Percentiles rank a stretch among this genome's conserved stretches.
Conservation (phyloP, 2,797 vertebrate species). For the Agapornis canus region DNA sequence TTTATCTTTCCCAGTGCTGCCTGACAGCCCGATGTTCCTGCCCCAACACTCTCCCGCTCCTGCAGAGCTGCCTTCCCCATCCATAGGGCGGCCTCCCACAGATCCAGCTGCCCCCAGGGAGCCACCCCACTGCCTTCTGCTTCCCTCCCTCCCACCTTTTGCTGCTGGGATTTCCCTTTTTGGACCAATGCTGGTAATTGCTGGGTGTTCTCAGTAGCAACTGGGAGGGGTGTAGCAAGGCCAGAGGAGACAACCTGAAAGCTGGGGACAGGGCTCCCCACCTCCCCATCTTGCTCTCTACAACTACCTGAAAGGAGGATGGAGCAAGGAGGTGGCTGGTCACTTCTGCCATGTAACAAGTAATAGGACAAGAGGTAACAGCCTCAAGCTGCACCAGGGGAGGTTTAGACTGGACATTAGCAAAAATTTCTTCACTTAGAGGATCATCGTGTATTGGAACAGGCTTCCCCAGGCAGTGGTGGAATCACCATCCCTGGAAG, state of each 20-base stretch:
- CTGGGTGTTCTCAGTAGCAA: not conserved
- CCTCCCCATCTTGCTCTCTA: too few relatives aligned
- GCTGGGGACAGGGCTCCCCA: accelerated
- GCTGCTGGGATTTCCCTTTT: not conserved
- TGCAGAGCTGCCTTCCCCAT: not conserved
- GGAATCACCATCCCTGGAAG: not conserved
- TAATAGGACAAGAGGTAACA: not conserved
- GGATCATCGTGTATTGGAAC: not conserved
- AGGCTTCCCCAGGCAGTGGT: not conserved
- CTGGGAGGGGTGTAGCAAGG: not conserved
- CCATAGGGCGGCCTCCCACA: accelerated
- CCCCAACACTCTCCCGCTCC: not conserved
- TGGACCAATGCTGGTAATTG: not conserved
- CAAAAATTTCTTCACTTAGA: not conserved
- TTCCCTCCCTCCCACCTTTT: not conserved
- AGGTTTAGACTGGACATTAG: not conserved
- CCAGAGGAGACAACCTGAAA: accelerated
- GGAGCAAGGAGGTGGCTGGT: not conserved
- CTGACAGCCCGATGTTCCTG: not conserved
- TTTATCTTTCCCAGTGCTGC: not conserved
- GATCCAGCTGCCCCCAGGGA: not conserved
- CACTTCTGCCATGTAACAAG: not conserved
- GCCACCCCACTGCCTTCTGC: accelerated
- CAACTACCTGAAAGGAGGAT: not conserved
- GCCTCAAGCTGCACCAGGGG: not conserved